Evolutionary conservation across 2,113 vertebrate genomes (phyloP), one percentile per base, ranked within the genome.

Genomic region (Crotalus viridis): DNA sequence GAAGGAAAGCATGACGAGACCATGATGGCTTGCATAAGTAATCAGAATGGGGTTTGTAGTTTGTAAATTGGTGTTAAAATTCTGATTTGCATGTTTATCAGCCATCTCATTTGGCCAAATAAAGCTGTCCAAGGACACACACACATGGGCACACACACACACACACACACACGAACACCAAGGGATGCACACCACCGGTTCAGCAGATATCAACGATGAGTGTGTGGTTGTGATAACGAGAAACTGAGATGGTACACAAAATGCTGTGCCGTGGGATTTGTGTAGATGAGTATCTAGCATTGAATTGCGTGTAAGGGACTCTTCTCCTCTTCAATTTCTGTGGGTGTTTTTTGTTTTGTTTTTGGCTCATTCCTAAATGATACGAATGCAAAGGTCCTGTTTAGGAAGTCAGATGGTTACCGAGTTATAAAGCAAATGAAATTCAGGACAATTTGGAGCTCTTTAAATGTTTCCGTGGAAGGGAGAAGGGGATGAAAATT

Each of bases 21-120:
- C 87, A 92, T 92, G 94, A 94, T 94, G 95, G 91, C 95, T 97
- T 96, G 95, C 94, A 89, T 96, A 96, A 96, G 93, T 95, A 97
- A 95, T 93, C 95, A 96, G 93, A 95, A 95, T 74, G 94, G 90
- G 95, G 97, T 96, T 95, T 24, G 91, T 93, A 90, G 93, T 54
- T 94, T 96, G 96, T 94, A 97, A 97, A 97, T 95, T 95, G 88
- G 94, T 96, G 89, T 96, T 97, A 96, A 95, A 95, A 97, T 95
- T 97, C 93, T 56, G 96, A 95, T 95, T 97, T 97, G 95, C 93
- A 96, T 94, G 51, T 96, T 97, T 97, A 97, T 96, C 95, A 0
- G 95, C 94, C 96, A 96, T 96, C 95, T 97, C 87, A 94, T 92
- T 94, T 95, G 94, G 95, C 96, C 95, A 96, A 97, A 92, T 95